Percentiles rank a stretch among this genome's conserved stretches.
Conservation (phyloP, 2,797 vertebrate species). For the Merluccius polli region DNA sequence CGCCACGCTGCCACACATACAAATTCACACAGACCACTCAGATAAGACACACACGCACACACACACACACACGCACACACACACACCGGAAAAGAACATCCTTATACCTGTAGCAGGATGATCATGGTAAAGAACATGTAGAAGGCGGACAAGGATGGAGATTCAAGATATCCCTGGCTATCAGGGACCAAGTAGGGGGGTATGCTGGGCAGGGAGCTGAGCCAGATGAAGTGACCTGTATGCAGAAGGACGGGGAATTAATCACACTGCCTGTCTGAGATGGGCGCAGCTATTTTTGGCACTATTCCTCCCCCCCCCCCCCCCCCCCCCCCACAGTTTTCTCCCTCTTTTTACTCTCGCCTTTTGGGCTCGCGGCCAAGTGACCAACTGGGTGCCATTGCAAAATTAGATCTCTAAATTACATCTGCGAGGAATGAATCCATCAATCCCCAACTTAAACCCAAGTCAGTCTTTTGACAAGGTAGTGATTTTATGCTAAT, state of each 20-base stretch:
- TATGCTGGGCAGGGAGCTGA: conserved; percentile 62
- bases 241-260: conserved; percentile 54
- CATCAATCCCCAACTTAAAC: conserved; percentile 36
- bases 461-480: conserved; percentile 9
- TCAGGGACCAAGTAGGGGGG: conserved; percentile 82
- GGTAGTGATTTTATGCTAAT: conserved; percentile 26
- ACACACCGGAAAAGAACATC: background rate
- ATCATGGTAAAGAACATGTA: conserved; percentile 96
- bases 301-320: conserved; percentile 29
- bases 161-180: conserved; percentile 62
- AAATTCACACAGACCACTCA: background rate
- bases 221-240: conserved; percentile 85
- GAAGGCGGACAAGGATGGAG: conserved; percentile 74
- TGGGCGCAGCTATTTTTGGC: conserved; percentile 51
- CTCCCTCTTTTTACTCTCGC: conserved; percentile 14
- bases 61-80: background rate
- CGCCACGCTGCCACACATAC: background rate
- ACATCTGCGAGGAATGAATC: conserved; percentile 27
- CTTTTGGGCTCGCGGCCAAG: conserved; percentile 31
- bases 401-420: conserved; percentile 28
- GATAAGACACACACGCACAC: background rate
- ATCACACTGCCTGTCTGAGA: conserved; percentile 44
- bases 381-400: conserved; percentile 25
- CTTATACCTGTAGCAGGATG: conserved; percentile 88
- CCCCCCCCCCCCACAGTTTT: conserved; percentile 9